These are phyloP conservation scores for Poecile atricapillus DNA, from an alignment of 2,113 vertebrate genomes.

Conservation along the genomic window DNA sequence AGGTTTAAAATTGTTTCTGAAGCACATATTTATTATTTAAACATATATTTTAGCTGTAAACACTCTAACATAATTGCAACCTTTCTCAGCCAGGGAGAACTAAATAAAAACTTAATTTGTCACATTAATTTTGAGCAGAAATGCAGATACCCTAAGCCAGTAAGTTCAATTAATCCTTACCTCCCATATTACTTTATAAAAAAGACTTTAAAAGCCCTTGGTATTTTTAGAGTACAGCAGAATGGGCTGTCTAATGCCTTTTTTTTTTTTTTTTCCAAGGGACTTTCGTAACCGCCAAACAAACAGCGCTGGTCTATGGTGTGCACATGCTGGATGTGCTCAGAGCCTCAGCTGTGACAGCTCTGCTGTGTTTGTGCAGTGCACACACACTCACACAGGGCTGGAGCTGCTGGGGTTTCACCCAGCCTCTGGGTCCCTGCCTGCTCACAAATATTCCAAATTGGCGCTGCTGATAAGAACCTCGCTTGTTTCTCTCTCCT, in stretches of 20 bases:
- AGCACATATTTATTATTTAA: constrained; percentile 70
- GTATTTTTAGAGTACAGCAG: constrained; percentile 23
- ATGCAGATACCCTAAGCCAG: constrained; percentile 45
- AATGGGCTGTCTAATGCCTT: background rate
- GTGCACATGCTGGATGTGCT: constrained; percentile 3
- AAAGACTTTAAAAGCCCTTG: background rate
- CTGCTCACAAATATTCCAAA: background rate
- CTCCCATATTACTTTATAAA: constrained; percentile 17
- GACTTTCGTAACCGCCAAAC: background rate
- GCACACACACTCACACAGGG: background rate
- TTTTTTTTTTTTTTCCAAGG: background rate
- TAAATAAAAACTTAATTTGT: constrained; percentile 69
- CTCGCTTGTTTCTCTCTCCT: background rate
- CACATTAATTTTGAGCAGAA: constrained; percentile 61
- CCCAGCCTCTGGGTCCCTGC: background rate
- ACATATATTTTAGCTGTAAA: constrained; percentile 65
- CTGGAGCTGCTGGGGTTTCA: background rate
- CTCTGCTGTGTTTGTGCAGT: background rate
- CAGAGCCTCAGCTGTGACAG: background rate
- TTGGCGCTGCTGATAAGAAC: background rate
- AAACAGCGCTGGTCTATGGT: background rate
- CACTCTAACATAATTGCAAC: constrained; percentile 68
- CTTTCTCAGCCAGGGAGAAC: constrained; percentile 62
- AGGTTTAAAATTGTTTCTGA: constrained; percentile 62
- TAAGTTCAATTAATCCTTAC: constrained; percentile 55